Base-by-base conservation (phyloP, 2,888 invertebrate genomes). In the Catocala fraxini region DNA sequence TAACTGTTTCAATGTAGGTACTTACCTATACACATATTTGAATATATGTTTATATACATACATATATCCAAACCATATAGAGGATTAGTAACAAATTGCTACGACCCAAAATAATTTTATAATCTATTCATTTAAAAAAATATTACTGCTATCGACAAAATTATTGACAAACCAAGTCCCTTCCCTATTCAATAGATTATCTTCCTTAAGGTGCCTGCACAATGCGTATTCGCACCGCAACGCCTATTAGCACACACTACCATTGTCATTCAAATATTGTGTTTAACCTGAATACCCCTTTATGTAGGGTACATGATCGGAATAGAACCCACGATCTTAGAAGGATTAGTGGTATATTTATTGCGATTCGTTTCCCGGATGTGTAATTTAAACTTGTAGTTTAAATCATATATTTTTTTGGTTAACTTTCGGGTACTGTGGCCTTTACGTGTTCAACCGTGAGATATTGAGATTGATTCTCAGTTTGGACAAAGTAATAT, bases 191-290 rank as follows among this genome's bases (percentile, higher is more conserved):
- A 80, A 82, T 79, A 83, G 90, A 90, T 93, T 91, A 92, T 86
- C 87, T 78, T 75, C 72, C 73, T 82, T 76, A 81, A 85, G 81
- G 79, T 70, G 70, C 72, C 64, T 71, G 66, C 82, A 89, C 87
- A 92, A 91, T 83, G 81, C 74, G 68, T 73, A 83, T 89, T 90
- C 87, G 88, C 91, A 91, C 94, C 92, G 92, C 92, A 90, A 88
- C 90, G 92, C 89, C 87, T 91, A 89, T 92, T 93, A 92, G 86
- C 68, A 84, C 75, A 86, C 87, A 84, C 75, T 80, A 54, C 80
- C 81, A 87, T 93, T 93, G 91, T 93, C 81, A 93, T 93, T 91
- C 57, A 88, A 86, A 93, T 92, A 77, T 68, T 86, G 88, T 91
- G 91, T 92, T 92, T 90, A 91, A 91, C 91, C 89, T 89, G 86